Percentiles rank a stretch among this genome's conserved stretches.
phyloP scores from a whole-genome alignment of 2,113 vertebrate genomes.

The Hemiprocne comata region DNA sequence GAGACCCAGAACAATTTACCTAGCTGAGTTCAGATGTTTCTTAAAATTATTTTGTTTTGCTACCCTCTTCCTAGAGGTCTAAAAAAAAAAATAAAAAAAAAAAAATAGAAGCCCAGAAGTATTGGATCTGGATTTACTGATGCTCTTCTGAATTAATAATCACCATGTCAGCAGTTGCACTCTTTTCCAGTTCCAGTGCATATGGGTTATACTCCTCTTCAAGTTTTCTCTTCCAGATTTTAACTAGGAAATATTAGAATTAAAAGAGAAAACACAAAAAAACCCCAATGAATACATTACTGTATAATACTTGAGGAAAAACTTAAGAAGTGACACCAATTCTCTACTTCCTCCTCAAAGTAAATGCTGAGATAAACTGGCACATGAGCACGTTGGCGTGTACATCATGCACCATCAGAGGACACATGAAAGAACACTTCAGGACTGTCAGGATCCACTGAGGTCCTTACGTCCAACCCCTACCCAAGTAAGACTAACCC shows the following conservation, averaged over 20 bases:
- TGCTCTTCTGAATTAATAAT: constrained; percentile 65
- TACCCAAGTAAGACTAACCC: background rate
- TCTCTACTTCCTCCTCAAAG: background rate
- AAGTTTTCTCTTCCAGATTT: constrained; percentile 79
- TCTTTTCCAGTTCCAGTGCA: constrained; percentile 71
- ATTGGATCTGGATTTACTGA: constrained; percentile 33
- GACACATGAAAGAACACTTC: background rate
- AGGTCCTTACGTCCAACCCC: background rate
- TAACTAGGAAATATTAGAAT: constrained; percentile 62
- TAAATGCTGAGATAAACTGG: background rate
- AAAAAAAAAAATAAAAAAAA: background rate
- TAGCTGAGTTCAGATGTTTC: background rate
- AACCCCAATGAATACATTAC: background rate
- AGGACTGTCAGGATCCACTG: background rate
- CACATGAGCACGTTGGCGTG: background rate
- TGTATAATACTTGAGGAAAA: background rate
- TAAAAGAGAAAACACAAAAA: background rate
- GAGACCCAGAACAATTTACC: background rate
- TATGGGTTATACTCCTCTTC: constrained; percentile 74
- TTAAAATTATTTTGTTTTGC: background rate
- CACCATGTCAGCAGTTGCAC: constrained; percentile 56
- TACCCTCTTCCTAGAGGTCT: background rate
- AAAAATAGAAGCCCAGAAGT: background rate
- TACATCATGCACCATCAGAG: background rate
- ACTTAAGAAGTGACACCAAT: background rate